phyloP scores from a whole-genome alignment of 2,797 vertebrate species.

The Myripristis murdjan region DNA sequence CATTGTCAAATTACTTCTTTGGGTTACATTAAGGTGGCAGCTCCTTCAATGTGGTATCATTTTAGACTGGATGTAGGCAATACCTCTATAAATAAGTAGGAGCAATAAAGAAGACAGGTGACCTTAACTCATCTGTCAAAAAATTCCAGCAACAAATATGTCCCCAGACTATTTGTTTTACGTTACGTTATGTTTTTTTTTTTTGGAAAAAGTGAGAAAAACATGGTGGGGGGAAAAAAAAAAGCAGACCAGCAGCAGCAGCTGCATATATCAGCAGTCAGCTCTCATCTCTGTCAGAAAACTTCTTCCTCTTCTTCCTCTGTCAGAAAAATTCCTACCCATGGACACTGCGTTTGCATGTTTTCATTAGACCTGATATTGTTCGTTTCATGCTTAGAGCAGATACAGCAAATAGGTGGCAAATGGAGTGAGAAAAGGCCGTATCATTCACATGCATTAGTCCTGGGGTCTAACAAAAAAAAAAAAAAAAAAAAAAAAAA shows the following conservation, averaged over 20 bases:
- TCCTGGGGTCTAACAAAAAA: background rate
- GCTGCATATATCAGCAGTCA: conserved; percentile 48
- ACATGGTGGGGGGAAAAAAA: conserved; percentile 5
- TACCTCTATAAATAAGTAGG: conserved; percentile 3
- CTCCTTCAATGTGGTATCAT: background rate
- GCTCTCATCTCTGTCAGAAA: conserved; percentile 43
- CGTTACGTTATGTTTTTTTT: too few relatives aligned
- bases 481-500: background rate
- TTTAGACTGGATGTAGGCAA: background rate
- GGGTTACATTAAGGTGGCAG: background rate
- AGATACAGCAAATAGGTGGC: background rate
- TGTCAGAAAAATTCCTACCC: too few relatives aligned
- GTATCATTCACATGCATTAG: background rate
- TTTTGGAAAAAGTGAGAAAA: background rate
- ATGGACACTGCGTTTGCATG: background rate
- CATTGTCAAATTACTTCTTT: background rate
- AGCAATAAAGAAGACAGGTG: too few relatives aligned
- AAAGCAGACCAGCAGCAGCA: conserved; percentile 40
- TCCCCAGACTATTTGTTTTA: background rate
- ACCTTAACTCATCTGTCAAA: conserved; percentile 51
- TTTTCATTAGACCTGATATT: conserved; percentile 18
- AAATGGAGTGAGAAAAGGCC: background rate
- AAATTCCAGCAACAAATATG: conserved; percentile 5
- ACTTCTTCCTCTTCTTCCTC: background rate
- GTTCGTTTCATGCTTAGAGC: conserved; percentile 13